These are phyloP conservation scores for Sternotherus odoratus DNA, from an alignment of 2,797 vertebrate species.

Conservation along the genomic window DNA sequence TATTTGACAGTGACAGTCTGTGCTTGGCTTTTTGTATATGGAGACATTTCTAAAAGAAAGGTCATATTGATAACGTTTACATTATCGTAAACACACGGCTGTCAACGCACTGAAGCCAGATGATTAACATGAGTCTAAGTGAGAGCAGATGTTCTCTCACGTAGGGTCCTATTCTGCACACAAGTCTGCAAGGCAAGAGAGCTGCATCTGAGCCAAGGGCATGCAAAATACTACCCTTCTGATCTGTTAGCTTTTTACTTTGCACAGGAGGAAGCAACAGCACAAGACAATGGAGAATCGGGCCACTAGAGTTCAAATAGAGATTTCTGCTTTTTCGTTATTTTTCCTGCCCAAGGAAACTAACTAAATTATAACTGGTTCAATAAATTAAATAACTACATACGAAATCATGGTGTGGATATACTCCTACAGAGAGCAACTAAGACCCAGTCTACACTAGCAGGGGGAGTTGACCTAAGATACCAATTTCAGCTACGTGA, in stretches of 20 bases:
- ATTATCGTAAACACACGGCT: neutral
- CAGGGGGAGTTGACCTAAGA: too few species aligned
- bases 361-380: neutral
- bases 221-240: neutral
- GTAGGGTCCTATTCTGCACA: neutral
- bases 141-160: neutral
- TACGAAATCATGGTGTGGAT: neutral
- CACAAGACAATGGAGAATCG: neutral
- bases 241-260: neutral
- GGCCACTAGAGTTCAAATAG: rapidly evolving
- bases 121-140: neutral
- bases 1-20: neutral
- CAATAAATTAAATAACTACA: neutral
- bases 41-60: conserved; percentile 27
- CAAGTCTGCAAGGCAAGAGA: neutral
- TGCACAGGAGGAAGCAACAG: neutral
- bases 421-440: neutral
- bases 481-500: too few species aligned
- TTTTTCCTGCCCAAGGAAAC: neutral
- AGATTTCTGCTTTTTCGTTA: neutral
- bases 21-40: conserved; percentile 5
- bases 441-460: too few species aligned
- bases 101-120: neutral
- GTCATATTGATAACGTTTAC: neutral
- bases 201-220: neutral